Evolutionary conservation across 2,797 vertebrate species (phyloP), one percentile per base, ranked within the genome.

Genomic region (Thripadectes ignobilis): DNA sequence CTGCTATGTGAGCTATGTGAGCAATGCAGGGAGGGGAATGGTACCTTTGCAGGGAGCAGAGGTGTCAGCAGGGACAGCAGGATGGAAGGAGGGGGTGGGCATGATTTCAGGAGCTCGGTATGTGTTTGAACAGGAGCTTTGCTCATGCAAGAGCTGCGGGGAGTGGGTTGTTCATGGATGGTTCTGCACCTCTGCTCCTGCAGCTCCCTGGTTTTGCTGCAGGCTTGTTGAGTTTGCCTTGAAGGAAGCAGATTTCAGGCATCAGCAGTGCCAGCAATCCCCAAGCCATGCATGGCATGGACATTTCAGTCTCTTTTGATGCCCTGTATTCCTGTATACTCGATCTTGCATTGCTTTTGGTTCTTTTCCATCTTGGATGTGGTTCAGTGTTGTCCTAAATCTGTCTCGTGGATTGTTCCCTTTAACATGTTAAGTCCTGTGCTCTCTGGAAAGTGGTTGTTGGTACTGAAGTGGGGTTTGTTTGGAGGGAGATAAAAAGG

Each of bases 61-160:
- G 84, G 67, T 81, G 81, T 89, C 71, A 67, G 38, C 46, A 90
- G 76, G 67, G 93, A 38, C 20, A 10, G 83, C 65, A 43, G 57
- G 45, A 14, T 87, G 96, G 94, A 80, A 88, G 93, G 10, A 85
- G 43, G 13, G 67, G 61, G 6, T 36, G 82, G 41, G 20, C 62
- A 52, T 93, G 89, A 77, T 86, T 86, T 92, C 95, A 93, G 85
- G 43, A 76, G 82, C 21, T 87, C 32, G 94, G 79, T 81, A 85
- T 95, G 89, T 93, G 95, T 96, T 95, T 94, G 93, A 83, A 92
- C 85, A 91, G 72, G 74, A 51, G 71, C 43, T 88, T 14, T 78
- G 59, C 57, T 90, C 65, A 5, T 58, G 68, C 68, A 12, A 29
- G 89, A 63, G 59, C 43, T 75, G 38, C 7, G 54, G 5, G 13